Evolutionary conservation across 2,797 vertebrate species (phyloP), one percentile per base, ranked within the genome.

Genomic region (Diglossa cyanea): DNA sequence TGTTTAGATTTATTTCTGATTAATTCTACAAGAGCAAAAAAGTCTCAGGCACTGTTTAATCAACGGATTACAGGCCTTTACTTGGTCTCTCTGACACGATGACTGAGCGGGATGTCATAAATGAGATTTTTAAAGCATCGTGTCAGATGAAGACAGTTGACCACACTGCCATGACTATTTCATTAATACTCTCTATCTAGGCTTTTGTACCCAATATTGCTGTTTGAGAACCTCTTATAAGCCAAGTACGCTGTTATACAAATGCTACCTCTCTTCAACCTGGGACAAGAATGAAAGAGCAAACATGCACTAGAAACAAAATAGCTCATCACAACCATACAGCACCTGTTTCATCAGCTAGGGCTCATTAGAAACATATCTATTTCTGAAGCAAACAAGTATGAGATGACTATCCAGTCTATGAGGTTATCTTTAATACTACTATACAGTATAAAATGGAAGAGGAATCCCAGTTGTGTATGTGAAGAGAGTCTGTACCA

Each of bases 331-430:
- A 94, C 79, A 95, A 95, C 81, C 93, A 92, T 73, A 94, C 63
- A 96, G 93, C 94, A 97, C 95, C 96, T 95, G 80, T 90, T 96
- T 94, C 75, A 92, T 89, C 89, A 95, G 79, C 93, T 94, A 96
- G 83, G 95, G 94, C 96, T 96, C 88, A 13, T 97, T 97, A 95
- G 96, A 95, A 94, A 89, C 30, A 13, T 90, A 88, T 72, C 90
- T 96, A 95, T 88, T 96, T 96, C 90, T 95, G 94, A 92, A 90
- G 96, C 96, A 96, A 97, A 96, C 88, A 96, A 96, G 90, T 94
- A 95, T 97, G 97, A 98, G 97, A 98, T 97, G 97, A 97, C 96
- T 86, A 94, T 90, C 77, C 94, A 97, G 96, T 95, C 97, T 97
- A 95, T 85, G 54, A 87, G 91, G 94, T 94, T 96, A 96, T 87